Evolutionary conservation across 2,888 invertebrate species (phyloP).

Genomic region (Tinea pellionella): DNA sequence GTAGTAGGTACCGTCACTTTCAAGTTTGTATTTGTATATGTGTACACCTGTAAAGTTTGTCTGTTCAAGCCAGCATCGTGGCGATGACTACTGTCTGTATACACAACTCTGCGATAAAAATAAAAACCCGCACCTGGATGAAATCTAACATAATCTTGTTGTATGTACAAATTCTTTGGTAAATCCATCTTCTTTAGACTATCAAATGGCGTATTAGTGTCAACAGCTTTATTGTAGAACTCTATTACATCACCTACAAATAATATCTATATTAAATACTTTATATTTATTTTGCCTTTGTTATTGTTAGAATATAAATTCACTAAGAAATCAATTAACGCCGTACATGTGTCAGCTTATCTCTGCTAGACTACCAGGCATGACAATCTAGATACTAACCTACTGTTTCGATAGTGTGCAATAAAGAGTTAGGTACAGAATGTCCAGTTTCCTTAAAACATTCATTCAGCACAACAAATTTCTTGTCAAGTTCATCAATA

Average conservation of each 20-base stretch:
- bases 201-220: constrained; percentile 79
- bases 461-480: constrained; percentile 77
- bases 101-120: no score
- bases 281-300: no score
- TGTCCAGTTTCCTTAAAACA: constrained; percentile 81
- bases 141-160: constrained; percentile 83
- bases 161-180: constrained; percentile 89
- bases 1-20: no score
- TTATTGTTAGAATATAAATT: no score
- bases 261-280: not conserved
- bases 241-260: constrained; percentile 73
- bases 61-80: no score
- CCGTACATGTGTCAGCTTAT: no score
- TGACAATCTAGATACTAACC: constrained; percentile 61
- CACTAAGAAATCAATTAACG: no score
- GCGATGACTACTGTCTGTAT: no score
- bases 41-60: no score
- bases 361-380: no score
- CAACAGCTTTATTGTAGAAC: constrained; percentile 80
- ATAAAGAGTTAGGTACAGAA: constrained; percentile 82
- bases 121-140: constrained; percentile 73
- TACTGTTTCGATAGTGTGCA: constrained; percentile 80
- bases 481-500: constrained; percentile 61
- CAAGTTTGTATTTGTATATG: no score
- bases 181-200: constrained; percentile 76